These are phyloP conservation scores for Centropus bengalensis DNA, from an alignment of 2,113 vertebrate genomes.

Conservation along the genomic window DNA sequence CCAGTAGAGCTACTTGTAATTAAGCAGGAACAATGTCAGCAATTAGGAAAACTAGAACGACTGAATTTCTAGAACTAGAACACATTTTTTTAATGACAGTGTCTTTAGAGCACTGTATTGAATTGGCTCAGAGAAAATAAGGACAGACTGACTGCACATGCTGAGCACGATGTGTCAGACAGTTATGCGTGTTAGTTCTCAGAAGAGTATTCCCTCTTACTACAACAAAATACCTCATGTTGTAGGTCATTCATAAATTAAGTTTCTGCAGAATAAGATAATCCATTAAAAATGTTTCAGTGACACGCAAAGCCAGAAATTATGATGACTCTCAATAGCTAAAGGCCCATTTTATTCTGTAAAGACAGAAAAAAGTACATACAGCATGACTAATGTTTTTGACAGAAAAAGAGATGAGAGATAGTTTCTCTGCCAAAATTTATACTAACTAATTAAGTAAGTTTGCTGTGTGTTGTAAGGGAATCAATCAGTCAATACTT, in stretches of 20 bases:
- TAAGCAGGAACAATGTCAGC: neutral
- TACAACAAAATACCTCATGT: neutral
- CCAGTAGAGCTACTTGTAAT: neutral
- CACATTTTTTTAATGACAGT: neutral
- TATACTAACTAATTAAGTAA: neutral
- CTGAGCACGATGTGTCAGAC: neutral
- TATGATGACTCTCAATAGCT: neutral
- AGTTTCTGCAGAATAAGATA: neutral
- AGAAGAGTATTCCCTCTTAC: neutral
- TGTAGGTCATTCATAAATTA: neutral
- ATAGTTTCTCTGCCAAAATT: neutral
- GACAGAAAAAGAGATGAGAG: neutral
- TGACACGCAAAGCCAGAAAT: neutral
- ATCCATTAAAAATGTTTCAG: neutral
- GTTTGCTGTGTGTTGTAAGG: neutral
- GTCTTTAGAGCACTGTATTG: neutral
- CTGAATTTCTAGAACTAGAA: neutral
- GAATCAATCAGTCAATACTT: neutral
- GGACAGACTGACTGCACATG: neutral
- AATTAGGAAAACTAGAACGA: conserved; percentile 10
- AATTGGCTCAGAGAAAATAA: neutral
- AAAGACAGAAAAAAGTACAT: neutral
- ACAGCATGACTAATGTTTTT: neutral
- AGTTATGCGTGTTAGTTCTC: neutral
- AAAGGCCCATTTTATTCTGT: neutral